Evolutionary conservation across 2,113 vertebrate genomes (phyloP), one percentile per base, ranked within the genome.

Genomic region (Perccottus glenii): DNA sequence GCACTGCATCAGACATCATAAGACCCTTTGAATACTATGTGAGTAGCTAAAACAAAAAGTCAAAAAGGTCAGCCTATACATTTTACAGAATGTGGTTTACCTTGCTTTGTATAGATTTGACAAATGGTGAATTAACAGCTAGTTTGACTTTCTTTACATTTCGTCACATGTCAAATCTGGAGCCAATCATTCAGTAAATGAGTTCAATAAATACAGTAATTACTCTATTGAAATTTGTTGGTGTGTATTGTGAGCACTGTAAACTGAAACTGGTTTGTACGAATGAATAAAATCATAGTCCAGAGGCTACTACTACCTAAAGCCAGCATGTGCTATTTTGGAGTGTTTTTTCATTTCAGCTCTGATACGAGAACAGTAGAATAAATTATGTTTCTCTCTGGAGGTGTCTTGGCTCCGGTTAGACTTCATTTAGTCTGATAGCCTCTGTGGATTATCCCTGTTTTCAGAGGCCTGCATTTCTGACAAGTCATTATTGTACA

Each of bases 401-500:
- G 92, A 91, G 88, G 87, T 69, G 71, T 49, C 66, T 80, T 44
- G 78, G 74, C 87, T 89, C 86, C 84, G 85, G 91, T 91, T 92
- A 85, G 80, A 72, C 93, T 93, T 92, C 86, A 92, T 93, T 90
- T 92, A 93, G 83, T 86, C 69, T 69, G 88, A 87, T 87, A 90
- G 85, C 90, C 90, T 92, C 93, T 81, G 83, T 86, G 93, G 93
- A 91, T 89, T 90, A 94, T 90, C 90, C 91, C 79, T 87, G 91
- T 89, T 85, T 91, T 89, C 80, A 86, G 85, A 80, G 75, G 87
- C 76, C 89, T 88, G 81, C 87, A 80, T 91, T 88, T 85, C 89
- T 94, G 93, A 90, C 93, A 94, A 94, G 92, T 95, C 94, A 94
- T 95, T 95, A 95, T 90, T 89, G 88, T 74, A 42, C 78, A 78